Base-by-base conservation (phyloP, 2,797 vertebrate genomes). In the Macropus fuliginosus region DNA sequence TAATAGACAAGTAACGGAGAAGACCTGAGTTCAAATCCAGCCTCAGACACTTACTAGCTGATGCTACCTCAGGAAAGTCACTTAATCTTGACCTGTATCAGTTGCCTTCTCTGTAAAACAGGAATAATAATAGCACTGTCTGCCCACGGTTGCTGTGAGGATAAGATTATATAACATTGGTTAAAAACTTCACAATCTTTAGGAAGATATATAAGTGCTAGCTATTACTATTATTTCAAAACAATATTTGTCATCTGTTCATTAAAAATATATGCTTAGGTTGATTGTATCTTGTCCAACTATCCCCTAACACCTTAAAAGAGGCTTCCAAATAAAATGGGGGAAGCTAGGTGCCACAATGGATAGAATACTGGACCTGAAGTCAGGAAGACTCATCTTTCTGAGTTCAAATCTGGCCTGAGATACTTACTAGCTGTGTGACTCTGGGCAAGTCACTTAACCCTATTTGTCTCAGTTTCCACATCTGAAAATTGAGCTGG, bases 291-390 rank as follows among this genome's bases (percentile, higher is more conserved):
- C 90, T 93, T 62, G 90, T 91, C 8, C 1, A 92, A 95, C 18
- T 55, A 29, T 52, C 59, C 92, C 24, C 55, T 95, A 21, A 95
- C 95, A 97, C 94, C 91, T 13, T 92, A 46, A 94, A 96, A 92
- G 2, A 92, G 50, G 29, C 90, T 54, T 94, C 46, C n/a, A 97
- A 54, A 46, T 46, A 50, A 27, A 8, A 46, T 1, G 21, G 66
- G 18, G 2, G 21, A 21, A 81, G 66, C 6, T 40, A 21, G 6
- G 8, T 40, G 18, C 2, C n/a, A 24, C n/a, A 40, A 18, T 46
- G 18, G 0, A 81, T 24, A 81, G 66, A 40, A n/a, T 21, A 2
- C n/a, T 40, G n/a, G 18, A 3, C 4, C n/a, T 8, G 29, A 24
- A 46, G 34, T n/a, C 16, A 74, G n/a, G 66, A 81, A 81, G 6